A percentile compares a stretch with the other conserved stretches of the same genome.
These are phyloP conservation scores for Edolisoma coerulescens DNA, from an alignment of 2,113 vertebrate genomes.

Conservation along the genomic window DNA sequence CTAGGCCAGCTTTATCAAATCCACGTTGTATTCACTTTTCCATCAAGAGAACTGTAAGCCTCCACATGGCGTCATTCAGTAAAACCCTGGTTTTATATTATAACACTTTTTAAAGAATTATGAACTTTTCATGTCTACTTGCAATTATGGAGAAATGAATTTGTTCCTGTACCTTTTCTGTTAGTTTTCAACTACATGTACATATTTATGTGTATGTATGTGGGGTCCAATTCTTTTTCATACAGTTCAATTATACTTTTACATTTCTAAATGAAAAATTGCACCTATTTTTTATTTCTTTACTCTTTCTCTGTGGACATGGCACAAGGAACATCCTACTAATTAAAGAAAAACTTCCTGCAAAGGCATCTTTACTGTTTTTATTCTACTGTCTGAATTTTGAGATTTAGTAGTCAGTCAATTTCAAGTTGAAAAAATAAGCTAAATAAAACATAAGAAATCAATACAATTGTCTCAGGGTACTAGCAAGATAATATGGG, in stretches of 20 bases:
- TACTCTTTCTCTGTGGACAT: not conserved
- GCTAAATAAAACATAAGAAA: not conserved
- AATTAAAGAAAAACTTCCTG: not conserved
- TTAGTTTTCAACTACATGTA: not conserved
- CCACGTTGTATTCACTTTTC: not conserved
- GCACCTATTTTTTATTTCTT: not conserved
- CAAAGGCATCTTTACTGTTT: not conserved
- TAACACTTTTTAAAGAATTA: not conserved
- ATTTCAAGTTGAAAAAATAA: not conserved
- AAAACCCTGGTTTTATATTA: not conserved
- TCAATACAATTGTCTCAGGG: not conserved
- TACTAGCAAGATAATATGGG: not conserved
- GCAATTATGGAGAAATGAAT: not conserved
- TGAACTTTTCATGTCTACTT: not conserved
- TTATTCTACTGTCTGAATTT: not conserved
- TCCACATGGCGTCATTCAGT: not conserved
- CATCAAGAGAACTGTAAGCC: not conserved
- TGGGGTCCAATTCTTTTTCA: not conserved
- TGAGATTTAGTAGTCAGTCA: not conserved
- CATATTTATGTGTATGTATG: not conserved
- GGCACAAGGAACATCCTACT: not conserved
- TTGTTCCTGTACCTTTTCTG: not conserved
- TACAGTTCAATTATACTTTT: not conserved
- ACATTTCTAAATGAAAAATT: not conserved
- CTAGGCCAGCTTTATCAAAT: not conserved